Conservation (phyloP, 1,140 invertebrate genomes). For the Glossosoma conforme region DNA sequence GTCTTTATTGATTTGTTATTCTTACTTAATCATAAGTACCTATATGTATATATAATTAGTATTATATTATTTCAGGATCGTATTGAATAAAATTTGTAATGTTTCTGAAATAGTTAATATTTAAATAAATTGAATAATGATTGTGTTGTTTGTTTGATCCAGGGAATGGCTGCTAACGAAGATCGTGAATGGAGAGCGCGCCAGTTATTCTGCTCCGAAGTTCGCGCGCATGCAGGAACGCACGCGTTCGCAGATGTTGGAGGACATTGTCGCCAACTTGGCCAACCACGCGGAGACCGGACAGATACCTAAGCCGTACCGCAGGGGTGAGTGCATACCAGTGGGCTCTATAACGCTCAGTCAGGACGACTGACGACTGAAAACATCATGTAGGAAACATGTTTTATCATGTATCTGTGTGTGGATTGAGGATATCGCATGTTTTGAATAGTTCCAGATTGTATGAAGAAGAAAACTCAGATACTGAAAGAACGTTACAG, state of each 20-base stretch:
- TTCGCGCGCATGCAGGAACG: slow-evolving; percentile 93
- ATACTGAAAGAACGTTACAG: too few relatives aligned
- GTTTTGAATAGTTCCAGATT: too few relatives aligned
- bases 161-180: slow-evolving; percentile 95
- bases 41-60: not conserved
- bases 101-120: not conserved
- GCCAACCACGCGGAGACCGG: slow-evolving; percentile 92
- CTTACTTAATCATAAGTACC: not conserved
- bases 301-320: slow-evolving; percentile 91
- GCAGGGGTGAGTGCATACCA: slow-evolving; percentile 68
- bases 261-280: slow-evolving; percentile 90
- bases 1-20: not conserved
- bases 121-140: not conserved
- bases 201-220: slow-evolving; percentile 94
- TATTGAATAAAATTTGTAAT: not conserved
- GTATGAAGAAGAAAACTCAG: too few relatives aligned
- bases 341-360: too few relatives aligned
- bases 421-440: too few relatives aligned
- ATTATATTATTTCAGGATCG: not conserved
- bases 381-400: too few relatives aligned
- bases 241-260: slow-evolving; percentile 86
- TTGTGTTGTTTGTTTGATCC: slow-evolving; percentile 45
- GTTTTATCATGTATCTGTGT: too few relatives aligned
- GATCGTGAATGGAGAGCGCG: slow-evolving; percentile 94
- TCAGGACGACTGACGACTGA: too few relatives aligned